A percentile compares a stretch with the other conserved stretches of the same genome.
Evolutionary conservation across 1,140 invertebrate species (phyloP).

Genomic region (Eueides isabella): DNA sequence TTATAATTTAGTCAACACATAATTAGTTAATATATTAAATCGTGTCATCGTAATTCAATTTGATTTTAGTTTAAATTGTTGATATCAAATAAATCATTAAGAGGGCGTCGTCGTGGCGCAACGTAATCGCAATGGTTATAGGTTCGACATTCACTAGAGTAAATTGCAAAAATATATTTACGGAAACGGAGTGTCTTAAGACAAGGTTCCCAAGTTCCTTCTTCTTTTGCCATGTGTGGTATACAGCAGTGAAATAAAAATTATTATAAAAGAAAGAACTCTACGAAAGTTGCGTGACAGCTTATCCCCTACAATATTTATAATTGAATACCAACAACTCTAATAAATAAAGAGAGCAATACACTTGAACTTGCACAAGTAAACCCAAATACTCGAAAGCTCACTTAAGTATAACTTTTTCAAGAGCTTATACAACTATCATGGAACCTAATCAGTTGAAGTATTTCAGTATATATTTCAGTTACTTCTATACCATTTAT

Average conservation of each 20-base stretch:
- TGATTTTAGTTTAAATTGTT: constrained; percentile 1
- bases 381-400: background rate
- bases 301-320: background rate
- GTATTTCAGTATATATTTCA: constrained; percentile 2
- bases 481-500: background rate
- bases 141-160: too few species aligned
- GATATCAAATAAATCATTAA: background rate
- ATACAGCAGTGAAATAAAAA: too few species aligned
- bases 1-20: background rate
- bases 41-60: background rate
- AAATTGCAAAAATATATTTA: too few species aligned
- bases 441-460: constrained; percentile 13
- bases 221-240: too few species aligned
- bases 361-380: constrained; percentile 5
- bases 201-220: too few species aligned
- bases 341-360: constrained; percentile 1
- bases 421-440: background rate
- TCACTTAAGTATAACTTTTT: constrained; percentile 4
- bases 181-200: too few species aligned
- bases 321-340: background rate
- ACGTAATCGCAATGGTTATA: too few species aligned
- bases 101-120: too few species aligned
- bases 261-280: too few species aligned
- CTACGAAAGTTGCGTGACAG: background rate
- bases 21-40: background rate